Conservation (phyloP, 1,140 invertebrate species). For the Bradynema listronoti region DNA sequence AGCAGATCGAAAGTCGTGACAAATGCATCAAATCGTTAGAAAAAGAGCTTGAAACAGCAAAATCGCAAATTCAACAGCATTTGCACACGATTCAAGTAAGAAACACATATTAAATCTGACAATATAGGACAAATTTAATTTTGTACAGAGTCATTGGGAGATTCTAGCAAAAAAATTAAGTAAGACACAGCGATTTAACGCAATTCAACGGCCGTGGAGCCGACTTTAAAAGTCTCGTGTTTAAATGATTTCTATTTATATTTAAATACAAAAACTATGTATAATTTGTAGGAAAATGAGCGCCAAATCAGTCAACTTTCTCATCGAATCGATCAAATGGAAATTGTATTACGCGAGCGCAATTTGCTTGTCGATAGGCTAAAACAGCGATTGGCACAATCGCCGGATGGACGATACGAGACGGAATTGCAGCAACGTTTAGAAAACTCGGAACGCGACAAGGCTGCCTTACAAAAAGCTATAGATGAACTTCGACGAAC, state of each 20-base stretch:
- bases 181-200: neutral
- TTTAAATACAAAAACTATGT: no score
- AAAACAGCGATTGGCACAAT: conserved; percentile 32
- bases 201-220: no score
- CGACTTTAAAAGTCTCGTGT: no score
- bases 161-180: neutral
- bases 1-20: conserved; percentile 32
- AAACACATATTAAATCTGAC: no score
- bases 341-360: conserved; percentile 30
- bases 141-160: neutral
- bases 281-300: conserved; percentile 31
- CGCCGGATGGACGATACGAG: conserved; percentile 28
- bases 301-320: conserved; percentile 22
- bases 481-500: conserved; percentile 25
- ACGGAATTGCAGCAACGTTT: conserved; percentile 35
- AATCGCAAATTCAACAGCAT: conserved; percentile 33
- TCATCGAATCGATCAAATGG: conserved; percentile 36
- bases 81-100: conserved; percentile 28
- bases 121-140: no score
- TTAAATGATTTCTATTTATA: no score
- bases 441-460: conserved; percentile 35
- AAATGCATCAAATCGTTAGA: conserved; percentile 30
- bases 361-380: conserved; percentile 40
- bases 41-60: conserved; percentile 31
- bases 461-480: conserved; percentile 27